A percentile compares a stretch with the other conserved stretches of the same genome.
Evolutionary conservation across 2,888 invertebrate genomes (phyloP).

Genomic region (Microctonus brassicae): DNA sequence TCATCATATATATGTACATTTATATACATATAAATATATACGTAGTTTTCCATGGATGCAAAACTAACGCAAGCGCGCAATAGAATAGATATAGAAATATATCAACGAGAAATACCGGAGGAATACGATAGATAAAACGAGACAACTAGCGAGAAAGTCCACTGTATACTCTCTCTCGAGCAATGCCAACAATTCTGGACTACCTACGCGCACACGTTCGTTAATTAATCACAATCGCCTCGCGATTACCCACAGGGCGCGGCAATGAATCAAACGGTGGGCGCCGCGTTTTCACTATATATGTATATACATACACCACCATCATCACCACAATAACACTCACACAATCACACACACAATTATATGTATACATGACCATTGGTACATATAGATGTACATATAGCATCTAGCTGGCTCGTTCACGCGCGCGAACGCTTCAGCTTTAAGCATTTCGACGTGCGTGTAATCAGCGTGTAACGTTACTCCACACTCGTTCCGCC

Average conservation of each 20-base stretch:
- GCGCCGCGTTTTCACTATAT: conserved; percentile 4
- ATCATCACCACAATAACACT: too few species aligned
- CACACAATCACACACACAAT: too few species aligned
- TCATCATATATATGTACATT: neutral
- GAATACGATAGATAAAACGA: conserved; percentile 18
- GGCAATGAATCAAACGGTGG: conserved; percentile 37
- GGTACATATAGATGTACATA: neutral
- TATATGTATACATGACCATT: neutral
- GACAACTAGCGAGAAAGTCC: neutral
- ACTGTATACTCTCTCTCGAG: conserved; percentile 12
- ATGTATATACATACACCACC: neutral
- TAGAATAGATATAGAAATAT: too few species aligned
- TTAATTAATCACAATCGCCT: conserved; percentile 41
- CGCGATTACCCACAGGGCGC: conserved; percentile 37
- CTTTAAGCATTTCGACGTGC: conserved; percentile 23
- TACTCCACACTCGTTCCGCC: conserved; percentile 27
- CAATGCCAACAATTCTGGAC: conserved; percentile 31
- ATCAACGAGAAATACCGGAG: neutral
- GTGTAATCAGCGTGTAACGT: conserved; percentile 29
- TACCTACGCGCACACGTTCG: conserved; percentile 34
- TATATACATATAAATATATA: neutral
- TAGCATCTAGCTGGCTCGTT: conserved; percentile 13
- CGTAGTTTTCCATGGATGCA: neutral
- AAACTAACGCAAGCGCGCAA: neutral
- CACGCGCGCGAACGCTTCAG: conserved; percentile 2